Evolutionary conservation across 2,797 vertebrate species (phyloP).

Genomic region (Pangasius larnaudii): DNA sequence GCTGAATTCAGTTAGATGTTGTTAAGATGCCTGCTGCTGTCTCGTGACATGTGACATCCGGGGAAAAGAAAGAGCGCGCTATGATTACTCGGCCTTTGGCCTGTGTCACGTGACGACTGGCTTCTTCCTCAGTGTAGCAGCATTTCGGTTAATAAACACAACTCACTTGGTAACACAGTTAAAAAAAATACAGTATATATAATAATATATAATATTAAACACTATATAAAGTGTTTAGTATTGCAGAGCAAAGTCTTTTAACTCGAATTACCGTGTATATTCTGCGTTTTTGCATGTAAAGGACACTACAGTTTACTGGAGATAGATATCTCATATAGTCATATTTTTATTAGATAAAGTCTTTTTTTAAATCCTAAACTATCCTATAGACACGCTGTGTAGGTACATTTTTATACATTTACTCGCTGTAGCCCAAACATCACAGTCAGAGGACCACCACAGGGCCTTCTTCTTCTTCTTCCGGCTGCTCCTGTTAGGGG

Average conservation of each 20-base stretch:
- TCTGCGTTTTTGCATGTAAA: neutral
- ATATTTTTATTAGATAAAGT: neutral
- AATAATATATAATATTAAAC: too few species aligned
- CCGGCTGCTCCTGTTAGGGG: too few species aligned
- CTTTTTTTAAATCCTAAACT: neutral
- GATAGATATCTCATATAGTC: neutral
- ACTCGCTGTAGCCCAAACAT: neutral
- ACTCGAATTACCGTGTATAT: neutral
- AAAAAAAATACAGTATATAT: neutral
- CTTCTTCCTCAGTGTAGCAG: neutral
- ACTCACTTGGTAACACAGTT: neutral
- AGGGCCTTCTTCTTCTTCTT: too few species aligned
- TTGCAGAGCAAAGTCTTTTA: neutral
- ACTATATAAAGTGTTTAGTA: too few species aligned
- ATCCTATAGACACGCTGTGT: neutral
- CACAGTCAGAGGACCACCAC: neutral
- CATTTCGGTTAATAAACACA: neutral
- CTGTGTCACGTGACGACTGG: conserved; percentile 33
- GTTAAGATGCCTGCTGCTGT: conserved; percentile 21
- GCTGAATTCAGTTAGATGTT: neutral
- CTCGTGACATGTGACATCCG: conserved; percentile 54
- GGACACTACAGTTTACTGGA: neutral
- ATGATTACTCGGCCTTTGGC: conserved; percentile 42
- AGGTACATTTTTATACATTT: neutral
- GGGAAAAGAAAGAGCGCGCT: conserved; percentile 14